Conservation (phyloP, 2,888 invertebrate species). For the Caenorhabditis drosophilae region DNA sequence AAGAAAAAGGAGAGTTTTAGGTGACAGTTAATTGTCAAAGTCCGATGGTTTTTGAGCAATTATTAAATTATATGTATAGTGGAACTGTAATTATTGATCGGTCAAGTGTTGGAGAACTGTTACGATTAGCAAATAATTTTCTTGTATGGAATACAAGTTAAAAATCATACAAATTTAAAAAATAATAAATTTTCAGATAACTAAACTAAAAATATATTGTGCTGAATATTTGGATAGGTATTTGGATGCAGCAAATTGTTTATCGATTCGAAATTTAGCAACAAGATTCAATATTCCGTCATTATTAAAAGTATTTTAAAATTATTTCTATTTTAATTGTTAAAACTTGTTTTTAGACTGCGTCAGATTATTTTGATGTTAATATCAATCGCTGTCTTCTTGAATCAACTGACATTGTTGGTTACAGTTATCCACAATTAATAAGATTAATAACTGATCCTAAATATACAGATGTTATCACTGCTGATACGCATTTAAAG, state of each 20-base stretch:
- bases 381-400: slow-evolving; percentile 70
- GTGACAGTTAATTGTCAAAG: slow-evolving; percentile 74
- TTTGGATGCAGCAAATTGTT: slow-evolving; percentile 76
- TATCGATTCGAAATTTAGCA: slow-evolving; percentile 75
- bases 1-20: slow-evolving; percentile 51
- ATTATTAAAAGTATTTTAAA: slow-evolving; percentile 72
- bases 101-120: slow-evolving; percentile 75
- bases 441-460: slow-evolving; percentile 74
- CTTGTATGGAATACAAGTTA: slow-evolving; percentile 73
- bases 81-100: slow-evolving; percentile 75
- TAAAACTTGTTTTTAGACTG: slow-evolving; percentile 32
- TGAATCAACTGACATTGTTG: slow-evolving; percentile 74
- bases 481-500: slow-evolving; percentile 68
- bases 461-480: slow-evolving; percentile 68
- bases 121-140: slow-evolving; percentile 76
- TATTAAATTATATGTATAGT: slow-evolving; percentile 77
- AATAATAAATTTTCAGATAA: slow-evolving; percentile 48
- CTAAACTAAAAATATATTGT: slow-evolving; percentile 75
- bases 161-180: no score
- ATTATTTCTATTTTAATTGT: background rate
- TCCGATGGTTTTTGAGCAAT: slow-evolving; percentile 74
- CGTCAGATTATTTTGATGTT: slow-evolving; percentile 61
- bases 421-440: slow-evolving; percentile 72
- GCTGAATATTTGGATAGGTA: slow-evolving; percentile 76
- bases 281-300: slow-evolving; percentile 75